Evolutionary conservation across 2,797 vertebrate genomes (phyloP).

Genomic region (Arrhamphus sclerolepis): DNA sequence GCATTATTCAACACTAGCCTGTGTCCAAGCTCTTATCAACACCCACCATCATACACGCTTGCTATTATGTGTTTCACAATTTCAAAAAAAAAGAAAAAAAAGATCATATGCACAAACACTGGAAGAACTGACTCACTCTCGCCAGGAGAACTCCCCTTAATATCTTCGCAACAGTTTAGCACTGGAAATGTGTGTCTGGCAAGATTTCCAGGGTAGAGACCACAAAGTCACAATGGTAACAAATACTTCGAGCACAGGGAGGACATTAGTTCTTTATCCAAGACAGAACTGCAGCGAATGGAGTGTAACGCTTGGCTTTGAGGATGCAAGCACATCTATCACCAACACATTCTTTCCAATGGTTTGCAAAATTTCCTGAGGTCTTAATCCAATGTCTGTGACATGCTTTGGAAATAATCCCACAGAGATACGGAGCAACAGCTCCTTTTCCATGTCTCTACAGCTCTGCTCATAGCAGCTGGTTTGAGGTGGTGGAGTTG

Average conservation of each 20-base stretch:
- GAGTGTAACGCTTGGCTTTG: slow-evolving; percentile 28
- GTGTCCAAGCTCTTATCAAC: slow-evolving; percentile 65
- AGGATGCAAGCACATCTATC: slow-evolving; percentile 7
- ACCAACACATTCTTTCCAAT: too few relatives aligned
- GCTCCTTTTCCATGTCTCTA: too few relatives aligned
- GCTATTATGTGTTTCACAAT: slow-evolving; percentile 53
- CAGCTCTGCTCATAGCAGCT: too few relatives aligned
- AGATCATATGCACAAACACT: slow-evolving; percentile 39
- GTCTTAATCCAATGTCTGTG: too few relatives aligned
- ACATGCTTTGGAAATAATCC: too few relatives aligned
- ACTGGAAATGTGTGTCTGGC: slow-evolving; percentile 48
- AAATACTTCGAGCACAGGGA: slow-evolving; percentile 40
- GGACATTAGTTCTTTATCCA: slow-evolving; percentile 42
- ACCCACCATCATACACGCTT: slow-evolving; percentile 55
- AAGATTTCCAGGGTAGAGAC: slow-evolving; percentile 39
- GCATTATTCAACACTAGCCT: slow-evolving; percentile 58
- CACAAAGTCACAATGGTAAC: slow-evolving; percentile 45
- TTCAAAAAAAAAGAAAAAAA: neutral
- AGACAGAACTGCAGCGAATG: slow-evolving; percentile 23
- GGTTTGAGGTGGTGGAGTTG: too few relatives aligned
- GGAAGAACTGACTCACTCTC: slow-evolving; percentile 68
- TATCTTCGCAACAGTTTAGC: slow-evolving; percentile 53
- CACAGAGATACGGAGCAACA: too few relatives aligned
- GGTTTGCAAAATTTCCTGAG: too few relatives aligned
- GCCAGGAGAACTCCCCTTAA: slow-evolving; percentile 54